Conservation (phyloP, 2,888 invertebrate species). For the Proisotoma minuta region DNA sequence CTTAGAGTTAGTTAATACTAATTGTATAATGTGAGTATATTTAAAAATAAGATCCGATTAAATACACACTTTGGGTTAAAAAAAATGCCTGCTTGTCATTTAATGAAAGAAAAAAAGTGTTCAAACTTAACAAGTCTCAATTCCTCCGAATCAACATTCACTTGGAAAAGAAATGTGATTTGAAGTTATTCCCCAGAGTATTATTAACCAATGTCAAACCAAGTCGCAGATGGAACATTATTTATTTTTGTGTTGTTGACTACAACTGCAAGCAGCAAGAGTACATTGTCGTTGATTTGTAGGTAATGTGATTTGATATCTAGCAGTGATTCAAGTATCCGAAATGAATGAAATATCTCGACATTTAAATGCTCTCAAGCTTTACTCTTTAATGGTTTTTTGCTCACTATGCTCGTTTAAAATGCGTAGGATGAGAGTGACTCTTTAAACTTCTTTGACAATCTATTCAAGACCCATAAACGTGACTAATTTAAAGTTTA, state of each 20-base stretch:
- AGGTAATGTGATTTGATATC: background rate
- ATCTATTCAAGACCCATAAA: background rate
- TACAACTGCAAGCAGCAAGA: background rate
- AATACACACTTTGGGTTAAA: too few relatives aligned
- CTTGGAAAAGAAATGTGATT: too few relatives aligned
- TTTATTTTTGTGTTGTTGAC: constrained; percentile 1
- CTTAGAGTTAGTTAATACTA: too few relatives aligned
- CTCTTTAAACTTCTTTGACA: constrained; percentile 8
- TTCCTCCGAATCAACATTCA: too few relatives aligned
- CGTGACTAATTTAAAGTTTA: constrained; percentile 13
- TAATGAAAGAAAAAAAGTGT: too few relatives aligned
- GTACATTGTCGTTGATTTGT: background rate
- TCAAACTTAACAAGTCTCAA: too few relatives aligned
- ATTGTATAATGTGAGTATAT: too few relatives aligned
- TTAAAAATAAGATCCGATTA: too few relatives aligned
- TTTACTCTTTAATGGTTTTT: background rate
- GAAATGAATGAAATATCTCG: background rate
- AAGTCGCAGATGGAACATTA: background rate
- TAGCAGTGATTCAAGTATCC: background rate
- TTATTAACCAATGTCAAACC: background rate
- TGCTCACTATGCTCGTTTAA: background rate
- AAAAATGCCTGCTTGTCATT: too few relatives aligned
- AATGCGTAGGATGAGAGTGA: constrained; percentile 11
- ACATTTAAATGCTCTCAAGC: background rate
- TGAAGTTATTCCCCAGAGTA: background rate